phyloP scores from a whole-genome alignment of 2,113 vertebrate species.

The Cyprinus carpio region DNA sequence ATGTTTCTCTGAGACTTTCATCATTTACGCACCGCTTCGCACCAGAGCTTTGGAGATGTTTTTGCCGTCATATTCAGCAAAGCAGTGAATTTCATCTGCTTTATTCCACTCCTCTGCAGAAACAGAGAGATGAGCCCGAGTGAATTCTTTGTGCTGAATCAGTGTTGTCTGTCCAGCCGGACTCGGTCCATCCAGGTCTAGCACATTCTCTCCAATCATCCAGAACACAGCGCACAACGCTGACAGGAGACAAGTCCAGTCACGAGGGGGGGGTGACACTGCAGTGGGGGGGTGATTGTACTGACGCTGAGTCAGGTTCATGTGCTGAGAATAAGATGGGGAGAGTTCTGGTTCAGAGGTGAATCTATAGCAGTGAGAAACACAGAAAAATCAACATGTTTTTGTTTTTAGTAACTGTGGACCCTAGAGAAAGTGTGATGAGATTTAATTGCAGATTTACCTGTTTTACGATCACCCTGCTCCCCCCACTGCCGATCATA shows the following conservation, averaged over 20 bases:
- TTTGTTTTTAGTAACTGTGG: not conserved
- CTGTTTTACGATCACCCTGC: conserved; percentile 43
- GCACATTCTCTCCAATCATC: conserved; percentile 3
- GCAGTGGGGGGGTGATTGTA: too few relatives aligned
- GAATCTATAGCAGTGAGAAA: conserved; percentile 27
- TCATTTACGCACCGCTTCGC: not conserved
- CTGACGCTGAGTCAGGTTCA: not conserved
- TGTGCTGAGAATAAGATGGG: conserved; percentile 1
- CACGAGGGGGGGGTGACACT: conserved; percentile 54
- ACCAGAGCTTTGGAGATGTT: conserved; percentile 30
- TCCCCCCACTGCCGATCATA: conserved; percentile 30
- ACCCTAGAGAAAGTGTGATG: not conserved
- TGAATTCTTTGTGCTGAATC: conserved; percentile 36
- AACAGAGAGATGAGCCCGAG: conserved; percentile 38
- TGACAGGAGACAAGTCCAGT: conserved; percentile 24
- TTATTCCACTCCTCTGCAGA: conserved; percentile 15
- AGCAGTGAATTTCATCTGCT: conserved; percentile 17
- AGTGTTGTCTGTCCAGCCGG: conserved; percentile 34
- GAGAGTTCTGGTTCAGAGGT: not conserved
- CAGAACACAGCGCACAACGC: conserved; percentile 37
- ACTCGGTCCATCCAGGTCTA: conserved; percentile 47
- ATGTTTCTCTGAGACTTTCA: not conserved
- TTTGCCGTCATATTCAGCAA: not conserved
- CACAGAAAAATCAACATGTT: not conserved
- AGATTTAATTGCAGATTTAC: conserved; percentile 28